Percentiles rank a stretch among this genome's conserved stretches.
phyloP scores from a whole-genome alignment of 2,797 vertebrate species.

The Sebastolobus alascanus region DNA sequence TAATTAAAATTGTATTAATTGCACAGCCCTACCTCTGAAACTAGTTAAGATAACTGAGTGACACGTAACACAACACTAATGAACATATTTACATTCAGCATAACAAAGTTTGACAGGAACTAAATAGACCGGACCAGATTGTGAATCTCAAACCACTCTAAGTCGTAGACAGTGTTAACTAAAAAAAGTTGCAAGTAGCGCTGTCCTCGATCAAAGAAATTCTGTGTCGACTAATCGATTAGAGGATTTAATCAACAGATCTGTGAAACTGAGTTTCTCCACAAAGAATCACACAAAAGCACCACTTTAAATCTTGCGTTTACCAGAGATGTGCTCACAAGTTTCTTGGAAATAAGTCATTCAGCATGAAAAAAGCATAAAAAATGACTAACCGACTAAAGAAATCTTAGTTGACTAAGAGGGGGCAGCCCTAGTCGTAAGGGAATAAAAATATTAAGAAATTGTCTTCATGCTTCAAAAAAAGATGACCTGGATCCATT shows the following conservation, averaged over 20 bases:
- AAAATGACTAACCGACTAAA: no score
- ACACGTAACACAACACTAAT: not conserved
- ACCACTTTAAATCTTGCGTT: no score
- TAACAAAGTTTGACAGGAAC: not conserved
- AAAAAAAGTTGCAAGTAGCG: not conserved
- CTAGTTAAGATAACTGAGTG: not conserved
- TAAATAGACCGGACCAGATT: not conserved
- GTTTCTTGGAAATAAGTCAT: no score
- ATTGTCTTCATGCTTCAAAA: not conserved
- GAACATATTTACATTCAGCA: not conserved
- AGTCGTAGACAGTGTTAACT: not conserved
- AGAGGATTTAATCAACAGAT: no score
- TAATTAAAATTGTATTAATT: not conserved
- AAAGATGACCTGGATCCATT: not conserved
- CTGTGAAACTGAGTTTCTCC: no score
- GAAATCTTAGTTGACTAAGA: no score
- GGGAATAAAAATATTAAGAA: not conserved
- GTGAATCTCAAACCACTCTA: not conserved
- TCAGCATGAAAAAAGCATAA: no score
- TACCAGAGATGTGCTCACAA: no score
- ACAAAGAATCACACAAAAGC: no score
- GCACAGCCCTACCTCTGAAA: not conserved
- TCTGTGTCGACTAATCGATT: no score
- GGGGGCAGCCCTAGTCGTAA: not conserved
- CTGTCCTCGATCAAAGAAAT: no score